Evolutionary conservation across 2,888 invertebrate genomes (phyloP), one percentile per base, ranked within the genome.

Genomic region (Galerucella pusilla): DNA sequence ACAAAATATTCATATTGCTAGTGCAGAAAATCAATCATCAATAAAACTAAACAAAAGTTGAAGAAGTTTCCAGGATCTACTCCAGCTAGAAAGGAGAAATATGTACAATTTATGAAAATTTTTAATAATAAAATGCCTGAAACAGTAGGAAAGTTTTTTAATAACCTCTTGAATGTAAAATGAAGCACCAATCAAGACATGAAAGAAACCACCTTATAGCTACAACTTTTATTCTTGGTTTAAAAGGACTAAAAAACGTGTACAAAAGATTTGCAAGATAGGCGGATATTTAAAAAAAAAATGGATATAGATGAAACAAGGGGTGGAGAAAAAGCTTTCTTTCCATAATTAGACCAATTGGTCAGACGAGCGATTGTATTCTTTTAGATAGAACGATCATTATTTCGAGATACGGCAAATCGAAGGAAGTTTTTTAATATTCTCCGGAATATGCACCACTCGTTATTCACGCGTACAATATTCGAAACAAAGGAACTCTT

Each of bases 311-410:
- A 72, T 66, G 70, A 73, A 71, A 72, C 45, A 71, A 65, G 59
- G 68, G 74, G 73, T 75, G 46, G 52, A 72, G 68, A 67, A 74
- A 77, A 75, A 73, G 73, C 60, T 73, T 78, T 68, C 71, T 71
- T 67, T 79, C 76, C 74, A 71, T 80, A 81, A 81, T 81, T 79
- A 78, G 79, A 79, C 79, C 80, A 81, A 81, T 81, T 78, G 81
- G 81, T 81, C 81, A 80, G 77, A 77, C 67, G 73, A 78, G 75
- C 80, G 79, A 79, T 79, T 76, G 68, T 52, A 65, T 68, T 74
- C 73, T 74, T 75, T 75, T 71, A 69, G 75, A 49, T 65, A 69
- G 69, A 67, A 79, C 73, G 79, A 79, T 79, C 79, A 79, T 79
- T 79, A 79, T 78, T 77, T 78, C 74, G 67, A 69, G 59, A 66